Evolutionary conservation across 2,797 vertebrate genomes (phyloP), one percentile per base, ranked within the genome.

Genomic region (Parauchenoglanis ngamensis): DNA sequence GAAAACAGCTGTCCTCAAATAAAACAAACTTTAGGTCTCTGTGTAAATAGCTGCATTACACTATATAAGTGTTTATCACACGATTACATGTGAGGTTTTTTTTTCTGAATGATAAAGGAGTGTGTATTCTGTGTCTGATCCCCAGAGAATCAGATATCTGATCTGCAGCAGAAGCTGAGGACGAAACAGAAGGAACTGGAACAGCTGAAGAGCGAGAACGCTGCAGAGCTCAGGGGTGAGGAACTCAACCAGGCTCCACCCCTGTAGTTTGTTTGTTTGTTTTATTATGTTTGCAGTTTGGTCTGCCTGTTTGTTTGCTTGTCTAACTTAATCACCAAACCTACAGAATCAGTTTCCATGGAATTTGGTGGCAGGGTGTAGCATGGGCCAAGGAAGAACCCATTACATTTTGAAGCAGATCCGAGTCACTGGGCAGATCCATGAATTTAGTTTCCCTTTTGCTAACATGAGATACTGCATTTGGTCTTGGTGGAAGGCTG

Each of bases 71-170:
- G 28, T 63, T n/a, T 10, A 63, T 63, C 25, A 63, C 25, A 11
- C 2, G 10, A 63, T 25, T n/a, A 8, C 8, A 25, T 25, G 10
- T 49, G 15, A 11, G 2, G 11, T 19, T 25, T 28, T 25, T 59
- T 19, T 23, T 4, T 59, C 31, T 59, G 19, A 83, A 7, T 49
- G 19, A 21, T 65, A 25, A 44, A 40, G 59, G 35, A n/a, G 21
- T 40, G 23, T 52, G 13, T 54, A 11, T 56, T 21, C 10, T 77
- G 72, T 52, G 59, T 31, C 72, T 7, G 6, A 46, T 59, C 11
- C 25, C 17, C 82, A 90, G 89, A 85, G n/a, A 31, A 72, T 0
- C 35, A 28, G 76, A 85, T 90, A 11, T n/a, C 57, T 11, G 5
- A 72, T 28, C 82, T 90, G 31, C 65, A 88, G 83, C 19, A n/a